Base-by-base conservation (phyloP, 2,888 invertebrate species). In the Aporophyla nigra region DNA sequence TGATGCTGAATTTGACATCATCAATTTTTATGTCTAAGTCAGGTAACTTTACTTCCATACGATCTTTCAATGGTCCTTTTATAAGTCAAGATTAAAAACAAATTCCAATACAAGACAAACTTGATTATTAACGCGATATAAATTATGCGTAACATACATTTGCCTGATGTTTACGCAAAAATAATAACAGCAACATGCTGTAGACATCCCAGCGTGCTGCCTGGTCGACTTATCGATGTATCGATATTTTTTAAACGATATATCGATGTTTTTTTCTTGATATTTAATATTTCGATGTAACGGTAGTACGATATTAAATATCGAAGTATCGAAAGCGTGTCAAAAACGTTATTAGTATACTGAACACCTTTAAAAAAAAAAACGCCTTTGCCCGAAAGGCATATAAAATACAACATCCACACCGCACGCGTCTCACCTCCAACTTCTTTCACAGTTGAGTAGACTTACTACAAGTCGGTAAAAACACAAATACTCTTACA, bases 161-260 rank as follows among this genome's bases (percentile, higher is more conserved):
- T 33, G 9, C 63, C 43, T 14, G 16, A 46, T 65, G 53, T 71
- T 73, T 68, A 71, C n/a, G 67, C 62, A 54, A 83, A 83, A 66
- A 51, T 76, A 40, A 71, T 68, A 76, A 80, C 49, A 58, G 40
- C 9, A 40, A 85, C 85, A 86, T 33, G n/a, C 83, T 86, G 81
- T 85, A 83, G 4, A 66, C 43, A 76, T 58, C 70, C 67, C 75
- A 76, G 27, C 56, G 76, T 10, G 84, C 27, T 58, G 83, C 68
- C 67, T 21, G 71, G 71, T n/a, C 33, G 33, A 0, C 10, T n/a
- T 66, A 27, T 27, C 27, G 16, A 61, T 12, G 1, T 40, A 12
- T 61, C 7, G 12, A 61, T 33, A 12, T 27, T 59, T 59, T 33
- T 16, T 9, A 19, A 9, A 27, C 7, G 24, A 19, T 58, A 12